A percentile compares a stretch with the other conserved stretches of the same genome.
Conservation (phyloP, 1,140 invertebrate species). For the Bombus soroeensis region DNA sequence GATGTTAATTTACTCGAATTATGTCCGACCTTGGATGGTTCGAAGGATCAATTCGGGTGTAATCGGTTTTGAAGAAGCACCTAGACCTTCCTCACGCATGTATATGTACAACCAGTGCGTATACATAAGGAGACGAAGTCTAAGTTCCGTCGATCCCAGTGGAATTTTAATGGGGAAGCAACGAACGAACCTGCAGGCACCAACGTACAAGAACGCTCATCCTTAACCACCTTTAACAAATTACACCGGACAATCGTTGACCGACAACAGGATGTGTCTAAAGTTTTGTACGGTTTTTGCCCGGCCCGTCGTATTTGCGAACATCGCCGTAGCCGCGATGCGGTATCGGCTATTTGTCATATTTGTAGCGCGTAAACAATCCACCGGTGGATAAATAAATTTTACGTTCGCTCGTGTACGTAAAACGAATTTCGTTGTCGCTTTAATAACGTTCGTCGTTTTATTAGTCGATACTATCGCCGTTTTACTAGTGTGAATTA, state of each 20-base stretch:
- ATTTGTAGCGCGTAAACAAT: conserved; percentile 13
- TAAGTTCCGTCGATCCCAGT: conserved; percentile 70
- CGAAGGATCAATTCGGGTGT: conserved; percentile 61
- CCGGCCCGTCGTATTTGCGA: conserved; percentile 52
- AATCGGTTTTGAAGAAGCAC: conserved; percentile 65
- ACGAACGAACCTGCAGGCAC: conserved; percentile 35
- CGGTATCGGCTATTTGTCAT: conserved; percentile 39
- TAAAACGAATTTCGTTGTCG: neutral
- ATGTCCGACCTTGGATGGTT: conserved; percentile 60
- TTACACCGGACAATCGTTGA: conserved; percentile 67
- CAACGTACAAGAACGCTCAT: conserved; percentile 67
- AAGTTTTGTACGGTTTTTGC: conserved; percentile 62
- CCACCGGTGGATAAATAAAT: neutral
- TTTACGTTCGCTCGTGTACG: neutral
- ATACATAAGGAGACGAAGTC: conserved; percentile 51
- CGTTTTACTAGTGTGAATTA: too few relatives aligned
- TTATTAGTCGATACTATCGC: neutral
- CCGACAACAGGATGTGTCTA: conserved; percentile 57
- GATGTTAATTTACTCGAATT: conserved; percentile 66
- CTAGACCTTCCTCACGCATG: conserved; percentile 52
- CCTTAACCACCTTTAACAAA: conserved; percentile 71
- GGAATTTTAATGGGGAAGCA: conserved; percentile 72
- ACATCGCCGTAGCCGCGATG: conserved; percentile 45
- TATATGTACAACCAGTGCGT: conserved; percentile 40
- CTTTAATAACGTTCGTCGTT: neutral